Base-by-base conservation (phyloP, 2,888 invertebrate species). In the Lepidonotus clava region DNA sequence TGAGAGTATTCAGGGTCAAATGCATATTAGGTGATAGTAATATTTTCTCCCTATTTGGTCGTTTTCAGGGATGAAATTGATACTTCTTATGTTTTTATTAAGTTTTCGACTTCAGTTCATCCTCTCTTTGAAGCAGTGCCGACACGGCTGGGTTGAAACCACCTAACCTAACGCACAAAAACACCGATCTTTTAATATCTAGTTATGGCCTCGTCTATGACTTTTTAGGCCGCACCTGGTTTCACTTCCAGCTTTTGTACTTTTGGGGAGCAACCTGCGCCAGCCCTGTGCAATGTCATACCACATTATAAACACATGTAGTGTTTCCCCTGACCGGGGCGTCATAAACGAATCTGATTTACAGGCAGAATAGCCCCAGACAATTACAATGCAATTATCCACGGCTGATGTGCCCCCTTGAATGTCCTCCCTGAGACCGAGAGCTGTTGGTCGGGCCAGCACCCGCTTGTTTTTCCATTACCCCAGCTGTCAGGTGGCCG, bases 271-370 rank as follows among this genome's bases (percentile, higher is more conserved):
- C 53, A 53, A n/a, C 53, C 53, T n/a, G n/a, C 1, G 21, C 53
- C n/a, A 8, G n/a, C 53, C 53, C 61, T 61, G 61, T 61, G 21
- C n/a, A 61, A 32, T 61, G 28, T 61, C 61, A 61, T 4, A 24
- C 24, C 61, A 28, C 24, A 61, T 61, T 61, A 61, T 32, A 11
- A 61, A 8, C 61, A 61, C 61, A 61, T 61, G 61, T 28, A 11
- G 11, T 61, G 61, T 61, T 56, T 61, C 61, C 4, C 4, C 24
- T 28, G 61, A 61, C 61, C 61, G 28, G 24, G 28, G 28, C 61
- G 61, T 61, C 61, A 61, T 61, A 61, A 61, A 61, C n/a, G 61
- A 61, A 61, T n/a, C 61, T 61, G 61, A 61, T 61, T 61, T 61
- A 61, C 28, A 4, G 61, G 18, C 28, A n/a, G 61, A n/a, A 11